Percentiles rank a stretch among this genome's conserved stretches.
Conservation (phyloP, 1,140 invertebrate species). For the Apis cerana region DNA sequence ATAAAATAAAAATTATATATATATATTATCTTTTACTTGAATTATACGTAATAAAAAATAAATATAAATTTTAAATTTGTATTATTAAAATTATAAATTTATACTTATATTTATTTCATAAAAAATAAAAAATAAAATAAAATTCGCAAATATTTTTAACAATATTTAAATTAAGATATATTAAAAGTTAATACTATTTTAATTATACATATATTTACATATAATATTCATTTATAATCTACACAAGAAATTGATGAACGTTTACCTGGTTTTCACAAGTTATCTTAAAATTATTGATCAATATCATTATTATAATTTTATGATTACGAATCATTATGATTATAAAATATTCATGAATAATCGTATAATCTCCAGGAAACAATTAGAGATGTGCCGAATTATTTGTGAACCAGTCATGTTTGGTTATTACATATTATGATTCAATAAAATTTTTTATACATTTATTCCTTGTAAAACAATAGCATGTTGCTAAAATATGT, state of each 20-base stretch:
- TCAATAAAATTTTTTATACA: conserved; percentile 19
- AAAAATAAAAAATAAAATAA: background rate
- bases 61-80: background rate
- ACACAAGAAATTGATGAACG: background rate
- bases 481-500: conserved; percentile 19
- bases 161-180: too few relatives aligned
- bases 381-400: background rate
- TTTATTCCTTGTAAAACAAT: background rate
- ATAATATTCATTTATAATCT: background rate
- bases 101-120: background rate
- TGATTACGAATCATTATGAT: conserved; percentile 9
- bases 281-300: conserved; percentile 24
- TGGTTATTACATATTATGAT: conserved; percentile 11
- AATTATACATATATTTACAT: background rate
- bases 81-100: background rate
- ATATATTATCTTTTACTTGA: background rate
- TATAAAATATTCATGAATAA: conserved; percentile 18
- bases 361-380: background rate
- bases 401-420: conserved; percentile 12
- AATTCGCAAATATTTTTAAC: background rate
- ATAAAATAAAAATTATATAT: background rate
- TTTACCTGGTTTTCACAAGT: conserved; percentile 17
- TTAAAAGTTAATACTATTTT: background rate
- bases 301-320: conserved; percentile 6
- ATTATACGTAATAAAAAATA: background rate